Evolutionary conservation across 2,113 vertebrate genomes (phyloP), one percentile per base, ranked within the genome.

Genomic region (Corvus moneduloides): DNA sequence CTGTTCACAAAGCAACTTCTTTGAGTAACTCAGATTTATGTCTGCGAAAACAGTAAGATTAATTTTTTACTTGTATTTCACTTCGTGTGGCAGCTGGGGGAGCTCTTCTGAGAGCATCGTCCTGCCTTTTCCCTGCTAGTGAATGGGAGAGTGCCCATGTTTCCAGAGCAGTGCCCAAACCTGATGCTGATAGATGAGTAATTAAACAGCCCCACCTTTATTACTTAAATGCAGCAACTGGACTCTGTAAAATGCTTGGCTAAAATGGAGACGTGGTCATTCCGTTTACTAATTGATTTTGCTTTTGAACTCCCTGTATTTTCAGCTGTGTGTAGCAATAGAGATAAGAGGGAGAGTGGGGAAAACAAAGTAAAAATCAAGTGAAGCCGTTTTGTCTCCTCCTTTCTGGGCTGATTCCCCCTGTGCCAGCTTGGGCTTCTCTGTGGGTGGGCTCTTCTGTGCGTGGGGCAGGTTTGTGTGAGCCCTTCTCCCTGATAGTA

Each of bases 371-470:
- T 33, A 41, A 84, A 93, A 87, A 55, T 39, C 55, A 58, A 46
- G 26, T 48, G 37, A 74, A 87, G 48, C 51, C 30, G 14, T 82
- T 89, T 67, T 80, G 19, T 73, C 28, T 58, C 16, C 23, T 75
- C 9, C 19, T 81, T 89, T 69, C 43, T 3, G 4, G 33, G 17
- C n/a, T 54, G 37, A n/a, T 52, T 67, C 9, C 19, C 16, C 5
- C 8, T 1, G 0, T 66, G 26, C 23, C 1, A 1, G 16, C 72
- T 68, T 2, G 2, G 44, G 33, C 26, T 19, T 67, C 41, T 20
- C 32, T 35, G 17, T 0, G 0, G 20, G 7, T 0, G 0, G 10
- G 16, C 20, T 55, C 0, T 0, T 46, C 6, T 41, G n/a, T 16
- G 28, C 5, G 2, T 10, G 27, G 48, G 23, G 44, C n/a, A 68